These are phyloP conservation scores for Myxocyprinus asiaticus DNA, from an alignment of 2,113 vertebrate genomes.

Conservation along the genomic window DNA sequence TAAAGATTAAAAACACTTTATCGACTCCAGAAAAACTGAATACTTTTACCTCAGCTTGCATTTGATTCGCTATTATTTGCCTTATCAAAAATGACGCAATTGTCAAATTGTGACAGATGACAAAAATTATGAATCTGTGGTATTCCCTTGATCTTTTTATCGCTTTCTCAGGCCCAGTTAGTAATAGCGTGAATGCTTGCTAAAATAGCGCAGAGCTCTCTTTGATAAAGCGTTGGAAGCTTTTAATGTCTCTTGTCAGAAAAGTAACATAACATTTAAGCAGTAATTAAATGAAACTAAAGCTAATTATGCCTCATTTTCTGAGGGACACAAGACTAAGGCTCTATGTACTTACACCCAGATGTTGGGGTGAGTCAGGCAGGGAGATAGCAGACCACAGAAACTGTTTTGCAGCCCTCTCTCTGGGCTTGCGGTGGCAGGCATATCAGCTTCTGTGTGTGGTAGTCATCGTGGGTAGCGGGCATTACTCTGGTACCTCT, in stretches of 20 bases:
- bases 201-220: constrained; percentile 62
- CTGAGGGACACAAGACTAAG: constrained; percentile 61
- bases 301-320: constrained; percentile 77
- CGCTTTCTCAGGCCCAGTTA: constrained; percentile 42
- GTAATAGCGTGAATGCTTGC: constrained; percentile 31
- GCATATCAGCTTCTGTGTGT: constrained; percentile 58
- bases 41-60: background rate
- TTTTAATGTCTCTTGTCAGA: constrained; percentile 74
- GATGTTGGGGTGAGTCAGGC: constrained; percentile 77
- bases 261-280: constrained; percentile 75
- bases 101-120: constrained; percentile 72
- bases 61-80: constrained; percentile 7
- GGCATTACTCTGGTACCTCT: constrained; percentile 24
- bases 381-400: constrained; percentile 72
- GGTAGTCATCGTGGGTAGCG: background rate
- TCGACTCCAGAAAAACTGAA: constrained; percentile 11
- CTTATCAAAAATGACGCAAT: constrained; percentile 49
- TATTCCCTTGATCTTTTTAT: constrained; percentile 60
- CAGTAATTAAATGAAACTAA: constrained; percentile 79
- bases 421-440: constrained; percentile 61
- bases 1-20: background rate
- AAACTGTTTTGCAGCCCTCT: constrained; percentile 57
- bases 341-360: constrained; percentile 73
- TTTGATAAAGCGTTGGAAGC: constrained; percentile 68
- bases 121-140: constrained; percentile 68